phyloP scores from a whole-genome alignment of 2,888 invertebrate species.

The Helicoverpa assulta region DNA sequence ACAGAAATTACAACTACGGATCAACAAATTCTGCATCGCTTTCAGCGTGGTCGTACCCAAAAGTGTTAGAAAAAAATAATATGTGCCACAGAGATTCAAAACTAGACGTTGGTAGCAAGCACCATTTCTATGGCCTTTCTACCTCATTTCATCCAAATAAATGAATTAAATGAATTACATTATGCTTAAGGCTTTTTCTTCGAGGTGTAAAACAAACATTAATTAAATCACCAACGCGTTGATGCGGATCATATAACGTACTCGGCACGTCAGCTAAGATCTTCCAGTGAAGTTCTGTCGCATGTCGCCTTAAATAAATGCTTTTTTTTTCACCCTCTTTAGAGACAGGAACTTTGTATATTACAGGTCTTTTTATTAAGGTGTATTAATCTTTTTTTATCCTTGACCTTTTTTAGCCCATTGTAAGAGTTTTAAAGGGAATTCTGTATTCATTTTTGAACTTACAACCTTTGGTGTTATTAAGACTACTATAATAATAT shows the following conservation, averaged over 20 bases:
- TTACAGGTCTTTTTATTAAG: slow-evolving; percentile 26
- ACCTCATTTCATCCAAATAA: no score
- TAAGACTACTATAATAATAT: no score
- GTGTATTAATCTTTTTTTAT: slow-evolving; percentile 37
- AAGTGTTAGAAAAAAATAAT: no score
- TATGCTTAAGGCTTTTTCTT: slow-evolving; percentile 13
- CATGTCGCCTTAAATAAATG: slow-evolving; percentile 30
- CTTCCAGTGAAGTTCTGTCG: slow-evolving; percentile 14
- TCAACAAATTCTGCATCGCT: no score
- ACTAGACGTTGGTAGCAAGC: no score
- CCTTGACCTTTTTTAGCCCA: slow-evolving; percentile 1
- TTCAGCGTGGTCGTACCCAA: no score
- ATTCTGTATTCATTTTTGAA: neutral
- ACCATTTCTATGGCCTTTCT: no score
- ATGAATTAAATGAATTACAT: no score
- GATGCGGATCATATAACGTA: slow-evolving; percentile 40
- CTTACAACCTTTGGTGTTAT: neutral
- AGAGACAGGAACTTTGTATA: slow-evolving; percentile 30
- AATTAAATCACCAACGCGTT: slow-evolving; percentile 31
- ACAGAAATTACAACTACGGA: no score
- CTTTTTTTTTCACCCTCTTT: slow-evolving; percentile 27
- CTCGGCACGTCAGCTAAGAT: slow-evolving; percentile 34
- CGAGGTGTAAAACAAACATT: slow-evolving; percentile 37
- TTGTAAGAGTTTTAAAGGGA: neutral
- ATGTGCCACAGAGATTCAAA: no score